phyloP scores from a whole-genome alignment of 1,140 invertebrate species.

The Piezodorus guildinii region DNA sequence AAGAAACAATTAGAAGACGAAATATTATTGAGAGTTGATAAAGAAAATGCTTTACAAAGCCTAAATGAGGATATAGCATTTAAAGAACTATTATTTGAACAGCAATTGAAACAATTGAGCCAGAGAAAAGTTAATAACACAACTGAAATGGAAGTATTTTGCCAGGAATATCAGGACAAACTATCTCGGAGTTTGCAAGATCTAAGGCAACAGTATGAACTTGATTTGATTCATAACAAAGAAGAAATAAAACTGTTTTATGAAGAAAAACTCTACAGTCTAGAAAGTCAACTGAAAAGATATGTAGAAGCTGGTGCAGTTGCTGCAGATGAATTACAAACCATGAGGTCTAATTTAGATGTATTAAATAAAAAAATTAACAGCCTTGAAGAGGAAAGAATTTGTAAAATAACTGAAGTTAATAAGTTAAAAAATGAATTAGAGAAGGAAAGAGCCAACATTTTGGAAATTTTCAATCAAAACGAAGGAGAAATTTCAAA shows the following conservation, averaged over 20 bases:
- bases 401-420: slow-evolving; percentile 44
- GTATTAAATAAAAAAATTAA: slow-evolving; percentile 54
- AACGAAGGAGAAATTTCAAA: slow-evolving; percentile 68
- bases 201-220: slow-evolving; percentile 84
- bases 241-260: slow-evolving; percentile 79
- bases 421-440: slow-evolving; percentile 73
- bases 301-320: slow-evolving; percentile 52
- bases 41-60: slow-evolving; percentile 85
- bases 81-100: slow-evolving; percentile 64
- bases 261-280: slow-evolving; percentile 50
- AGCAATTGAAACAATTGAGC: slow-evolving; percentile 82
- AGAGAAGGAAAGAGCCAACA: slow-evolving; percentile 56
- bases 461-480: slow-evolving; percentile 55
- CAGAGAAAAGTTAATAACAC: slow-evolving; percentile 59
- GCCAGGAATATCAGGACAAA: slow-evolving; percentile 86
- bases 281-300: slow-evolving; percentile 36
- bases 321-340: slow-evolving; percentile 60
- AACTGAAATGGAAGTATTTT: slow-evolving; percentile 69
- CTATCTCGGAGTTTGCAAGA: slow-evolving; percentile 85
- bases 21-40: slow-evolving; percentile 76
- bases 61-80: slow-evolving; percentile 85
- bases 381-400: slow-evolving; percentile 61
- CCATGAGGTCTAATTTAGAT: slow-evolving; percentile 58
- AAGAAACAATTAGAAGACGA: slow-evolving; percentile 83
- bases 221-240: slow-evolving; percentile 72